Evolutionary conservation across 1,140 invertebrate genomes (phyloP).

Genomic region (Lepidurus couesii): DNA sequence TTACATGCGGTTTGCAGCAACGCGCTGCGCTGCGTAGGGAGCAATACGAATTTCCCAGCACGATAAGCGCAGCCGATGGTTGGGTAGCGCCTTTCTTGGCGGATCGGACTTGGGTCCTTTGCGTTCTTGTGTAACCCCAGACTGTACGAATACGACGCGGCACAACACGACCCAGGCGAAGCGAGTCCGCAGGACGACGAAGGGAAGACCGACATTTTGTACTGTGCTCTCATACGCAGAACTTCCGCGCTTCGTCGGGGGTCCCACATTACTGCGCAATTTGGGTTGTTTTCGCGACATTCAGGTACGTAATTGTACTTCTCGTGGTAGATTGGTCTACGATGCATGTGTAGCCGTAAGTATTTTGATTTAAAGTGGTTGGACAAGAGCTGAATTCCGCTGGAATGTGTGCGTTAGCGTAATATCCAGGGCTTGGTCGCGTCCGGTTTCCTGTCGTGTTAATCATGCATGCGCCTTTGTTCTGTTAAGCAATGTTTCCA

Average conservation of each 20-base stretch:
- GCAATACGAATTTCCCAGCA: constrained; percentile 19
- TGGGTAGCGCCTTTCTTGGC: constrained; percentile 3
- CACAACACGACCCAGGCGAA: background rate
- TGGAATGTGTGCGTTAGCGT: constrained; percentile 16
- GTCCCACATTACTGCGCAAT: background rate
- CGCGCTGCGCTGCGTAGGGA: constrained; percentile 20
- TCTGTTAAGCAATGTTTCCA: background rate
- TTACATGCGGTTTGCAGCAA: constrained; percentile 16
- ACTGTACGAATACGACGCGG: constrained; percentile 2
- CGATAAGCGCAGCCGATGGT: constrained; percentile 9
- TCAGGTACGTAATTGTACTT: background rate
- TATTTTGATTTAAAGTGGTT: background rate
- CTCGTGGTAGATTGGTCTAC: background rate
- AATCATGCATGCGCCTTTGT: background rate
- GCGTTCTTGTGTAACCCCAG: background rate
- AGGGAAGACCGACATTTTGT: background rate
- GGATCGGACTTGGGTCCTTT: constrained; percentile 15
- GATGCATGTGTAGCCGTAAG: background rate
- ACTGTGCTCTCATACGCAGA: constrained; percentile 18
- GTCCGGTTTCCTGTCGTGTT: background rate
- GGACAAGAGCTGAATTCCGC: background rate
- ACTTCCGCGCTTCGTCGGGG: background rate
- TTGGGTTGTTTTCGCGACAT: background rate
- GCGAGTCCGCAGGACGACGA: background rate
- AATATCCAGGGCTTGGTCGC: background rate